These are phyloP conservation scores for Erinaceus europaeus DNA, from an alignment of 2,113 vertebrate genomes.

Conservation along the genomic window DNA sequence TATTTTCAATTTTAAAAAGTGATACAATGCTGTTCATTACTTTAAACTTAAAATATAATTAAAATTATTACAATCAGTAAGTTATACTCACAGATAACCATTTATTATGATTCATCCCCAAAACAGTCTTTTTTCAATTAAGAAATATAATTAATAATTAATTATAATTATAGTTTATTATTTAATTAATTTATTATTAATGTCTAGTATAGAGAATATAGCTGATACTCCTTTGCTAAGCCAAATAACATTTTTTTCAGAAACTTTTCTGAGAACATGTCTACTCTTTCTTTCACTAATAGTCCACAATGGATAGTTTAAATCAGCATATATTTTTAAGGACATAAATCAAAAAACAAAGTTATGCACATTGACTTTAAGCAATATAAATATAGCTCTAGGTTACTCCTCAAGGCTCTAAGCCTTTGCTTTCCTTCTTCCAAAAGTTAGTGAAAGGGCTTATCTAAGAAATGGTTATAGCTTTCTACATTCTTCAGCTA, in stretches of 20 bases:
- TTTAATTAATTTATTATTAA: not conserved
- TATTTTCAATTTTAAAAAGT: not conserved
- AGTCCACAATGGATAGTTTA: not conserved
- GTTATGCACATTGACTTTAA: no score
- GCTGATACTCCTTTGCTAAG: not conserved
- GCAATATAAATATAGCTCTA: no score
- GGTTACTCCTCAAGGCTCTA: no score
- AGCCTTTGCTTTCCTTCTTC: no score
- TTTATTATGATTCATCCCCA: not conserved
- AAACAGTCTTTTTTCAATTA: not conserved
- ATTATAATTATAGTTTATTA: no score
- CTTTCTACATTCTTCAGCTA: no score
- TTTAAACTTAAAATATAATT: not conserved
- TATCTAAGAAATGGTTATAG: no score
- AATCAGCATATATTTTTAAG: no score
- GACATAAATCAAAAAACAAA: no score
- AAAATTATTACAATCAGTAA: not conserved
- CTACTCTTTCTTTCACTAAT: not conserved
- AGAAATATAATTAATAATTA: not conserved
- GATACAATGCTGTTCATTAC: not conserved
- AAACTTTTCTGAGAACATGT: not conserved
- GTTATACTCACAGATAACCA: not conserved
- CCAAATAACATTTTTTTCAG: not conserved
- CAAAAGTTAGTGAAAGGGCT: no score
- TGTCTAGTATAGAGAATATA: not conserved